Percentiles rank a stretch among this genome's conserved stretches.
Evolutionary conservation across 2,797 vertebrate genomes (phyloP).

Genomic region (Propithecus perrieri): DNA sequence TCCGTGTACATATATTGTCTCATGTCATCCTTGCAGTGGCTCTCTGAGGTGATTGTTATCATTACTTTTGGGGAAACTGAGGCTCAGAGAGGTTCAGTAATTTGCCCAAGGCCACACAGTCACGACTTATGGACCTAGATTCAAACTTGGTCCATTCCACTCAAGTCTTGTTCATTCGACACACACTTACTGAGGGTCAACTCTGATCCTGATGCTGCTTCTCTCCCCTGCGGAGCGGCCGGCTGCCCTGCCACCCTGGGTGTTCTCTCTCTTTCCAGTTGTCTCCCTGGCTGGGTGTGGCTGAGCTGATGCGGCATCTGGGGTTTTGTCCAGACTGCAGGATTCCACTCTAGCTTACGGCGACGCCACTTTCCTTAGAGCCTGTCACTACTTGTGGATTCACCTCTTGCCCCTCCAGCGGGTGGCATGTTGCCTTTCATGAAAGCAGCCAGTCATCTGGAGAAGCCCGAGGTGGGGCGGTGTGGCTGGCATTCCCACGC

Average conservation of each 20-base stretch:
- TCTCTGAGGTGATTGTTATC: not conserved
- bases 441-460: not conserved
- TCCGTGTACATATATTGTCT: fast-evolving
- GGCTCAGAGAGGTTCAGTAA: not conserved
- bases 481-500: fast-evolving
- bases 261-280: not conserved
- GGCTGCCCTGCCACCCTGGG: no score
- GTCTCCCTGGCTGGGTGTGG: not conserved
- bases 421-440: not conserved
- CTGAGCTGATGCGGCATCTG: not conserved
- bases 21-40: not conserved
- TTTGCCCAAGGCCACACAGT: not conserved
- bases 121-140: not conserved
- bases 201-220: fast-evolving
- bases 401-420: not conserved
- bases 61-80: not conserved
- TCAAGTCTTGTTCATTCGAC: not conserved
- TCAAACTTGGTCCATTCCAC: not conserved
- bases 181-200: not conserved
- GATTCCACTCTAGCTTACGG: not conserved
- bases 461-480: not conserved
- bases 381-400: not conserved
- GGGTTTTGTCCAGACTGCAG: not conserved
- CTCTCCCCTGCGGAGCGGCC: not conserved
- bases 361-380: not conserved